Base-by-base conservation (phyloP, 2,888 invertebrate genomes). In the Lumbricus terrestris region DNA sequence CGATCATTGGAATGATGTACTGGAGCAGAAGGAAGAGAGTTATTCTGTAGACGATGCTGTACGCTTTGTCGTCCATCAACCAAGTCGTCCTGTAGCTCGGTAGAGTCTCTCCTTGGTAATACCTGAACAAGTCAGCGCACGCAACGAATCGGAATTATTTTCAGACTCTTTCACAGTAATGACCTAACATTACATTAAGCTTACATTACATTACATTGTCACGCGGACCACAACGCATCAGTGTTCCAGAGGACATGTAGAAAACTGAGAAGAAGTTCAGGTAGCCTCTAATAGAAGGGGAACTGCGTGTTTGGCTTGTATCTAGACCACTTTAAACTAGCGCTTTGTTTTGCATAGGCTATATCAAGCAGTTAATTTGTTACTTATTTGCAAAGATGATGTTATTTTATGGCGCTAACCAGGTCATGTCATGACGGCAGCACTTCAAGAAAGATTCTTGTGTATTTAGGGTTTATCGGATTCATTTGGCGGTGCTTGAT, bases 1-100 rank as follows among this genome's bases (percentile, higher is more conserved):
- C 69, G 20, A 85, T 42, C 88, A 91, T 91, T 69, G 91, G 91
- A 33, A 91, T 82, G 85, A 91, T 34, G 82, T 91, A 91, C 89
- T 89, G 91, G 23, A 89, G 29, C 85, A 90, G 47, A 82, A 90
- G 88, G 89, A 90, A 91, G 89, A 91, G 47, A 20, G 42, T 33
- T n/a, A 91, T 90, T 29, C 89, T 34, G 89, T 91, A 91, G 38
- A 83, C 42, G 13, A 91, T 89, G 38, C 34, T 88, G 90, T 91
- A 91, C 35, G 35, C 35, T 29, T 54, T 42, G 54, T 82, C 38
- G 40, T 47, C 38, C 37, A 89, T 37, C 6, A 90, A 29, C n/a
- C 15, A 15, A 0, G 90, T 90, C 13, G 47, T 47, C 34, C 82
- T 47, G 89, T 82, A 90, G 20, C 85, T 83, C 29, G 34, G 89